phyloP scores from a whole-genome alignment of 2,113 vertebrate genomes.

The Hippocampus abdominalis region DNA sequence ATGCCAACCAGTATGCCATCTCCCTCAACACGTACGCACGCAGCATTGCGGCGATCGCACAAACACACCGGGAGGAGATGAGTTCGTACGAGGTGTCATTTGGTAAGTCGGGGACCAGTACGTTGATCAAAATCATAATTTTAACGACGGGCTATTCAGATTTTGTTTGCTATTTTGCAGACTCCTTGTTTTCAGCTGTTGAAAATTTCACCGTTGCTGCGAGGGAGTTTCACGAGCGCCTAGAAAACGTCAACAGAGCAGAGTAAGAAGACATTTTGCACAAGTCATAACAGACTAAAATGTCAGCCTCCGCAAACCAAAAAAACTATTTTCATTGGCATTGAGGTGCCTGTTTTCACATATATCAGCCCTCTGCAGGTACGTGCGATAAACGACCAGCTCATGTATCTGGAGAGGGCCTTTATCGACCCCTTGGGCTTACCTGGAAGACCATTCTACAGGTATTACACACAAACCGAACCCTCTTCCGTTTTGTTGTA shows the following conservation, averaged over 20 bases:
- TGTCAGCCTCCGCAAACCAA: background rate
- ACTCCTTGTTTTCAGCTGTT: constrained; percentile 84
- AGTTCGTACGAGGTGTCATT: constrained; percentile 76
- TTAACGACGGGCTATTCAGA: background rate
- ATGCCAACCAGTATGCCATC: constrained; percentile 81
- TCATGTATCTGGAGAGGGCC: constrained; percentile 89
- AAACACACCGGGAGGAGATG: constrained; percentile 69
- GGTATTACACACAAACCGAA: constrained; percentile 62
- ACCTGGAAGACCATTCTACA: constrained; percentile 89
- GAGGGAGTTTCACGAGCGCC: constrained; percentile 77
- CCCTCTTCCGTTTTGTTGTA: background rate
- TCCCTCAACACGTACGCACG: constrained; percentile 77
- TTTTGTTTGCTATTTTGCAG: constrained; percentile 56
- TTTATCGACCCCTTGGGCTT: constrained; percentile 91
- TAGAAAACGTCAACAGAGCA: constrained; percentile 74
- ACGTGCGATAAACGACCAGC: constrained; percentile 85
- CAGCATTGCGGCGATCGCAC: constrained; percentile 75
- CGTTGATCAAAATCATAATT: background rate
- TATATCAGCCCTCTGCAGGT: constrained; percentile 67
- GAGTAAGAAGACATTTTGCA: constrained; percentile 71
- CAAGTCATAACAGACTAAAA: background rate
- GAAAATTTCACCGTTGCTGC: constrained; percentile 82
- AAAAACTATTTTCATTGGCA: background rate
- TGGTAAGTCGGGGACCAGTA: constrained; percentile 71
- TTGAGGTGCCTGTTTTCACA: background rate